phyloP scores from a whole-genome alignment of 1,140 invertebrate genomes.

The Orchesella cincta region DNA sequence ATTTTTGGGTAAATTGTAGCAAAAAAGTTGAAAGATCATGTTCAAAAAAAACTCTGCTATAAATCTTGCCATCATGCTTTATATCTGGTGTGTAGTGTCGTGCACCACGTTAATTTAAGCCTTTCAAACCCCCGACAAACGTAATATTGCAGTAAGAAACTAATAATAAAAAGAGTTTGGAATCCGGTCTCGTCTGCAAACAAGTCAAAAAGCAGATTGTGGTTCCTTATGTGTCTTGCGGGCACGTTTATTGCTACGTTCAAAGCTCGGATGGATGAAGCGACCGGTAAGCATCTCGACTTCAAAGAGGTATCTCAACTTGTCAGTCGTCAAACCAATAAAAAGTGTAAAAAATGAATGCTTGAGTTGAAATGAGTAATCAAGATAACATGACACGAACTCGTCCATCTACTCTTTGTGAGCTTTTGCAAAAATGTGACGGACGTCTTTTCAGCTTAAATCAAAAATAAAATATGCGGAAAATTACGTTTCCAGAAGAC shows the following conservation, averaged over 20 bases:
- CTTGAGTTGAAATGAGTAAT: conserved; percentile 37
- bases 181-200: not conserved
- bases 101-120: conserved; percentile 8
- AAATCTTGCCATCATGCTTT: conserved; percentile 10
- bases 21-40: not conserved
- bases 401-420: conserved; percentile 34
- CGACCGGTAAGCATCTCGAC: not conserved
- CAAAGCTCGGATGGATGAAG: not conserved
- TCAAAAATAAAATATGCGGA: not conserved
- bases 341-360: conserved; percentile 26
- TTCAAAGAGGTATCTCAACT: not conserved
- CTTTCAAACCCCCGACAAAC: conserved; percentile 1
- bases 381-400: conserved; percentile 41
- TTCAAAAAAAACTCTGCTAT: not conserved
- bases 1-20: conserved; percentile 10
- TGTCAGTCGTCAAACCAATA: conserved; percentile 29
- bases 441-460: not conserved
- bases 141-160: not conserved
- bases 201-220: conserved; percentile 1
- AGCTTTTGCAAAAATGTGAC: not conserved
- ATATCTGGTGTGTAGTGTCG: not conserved
- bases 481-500: not conserved
- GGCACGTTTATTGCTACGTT: conserved; percentile 7
- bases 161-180: not conserved
- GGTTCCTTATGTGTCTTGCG: conserved; percentile 5